These are phyloP conservation scores for Sebastes fasciatus DNA, from an alignment of 2,113 vertebrate species.

Conservation along the genomic window DNA sequence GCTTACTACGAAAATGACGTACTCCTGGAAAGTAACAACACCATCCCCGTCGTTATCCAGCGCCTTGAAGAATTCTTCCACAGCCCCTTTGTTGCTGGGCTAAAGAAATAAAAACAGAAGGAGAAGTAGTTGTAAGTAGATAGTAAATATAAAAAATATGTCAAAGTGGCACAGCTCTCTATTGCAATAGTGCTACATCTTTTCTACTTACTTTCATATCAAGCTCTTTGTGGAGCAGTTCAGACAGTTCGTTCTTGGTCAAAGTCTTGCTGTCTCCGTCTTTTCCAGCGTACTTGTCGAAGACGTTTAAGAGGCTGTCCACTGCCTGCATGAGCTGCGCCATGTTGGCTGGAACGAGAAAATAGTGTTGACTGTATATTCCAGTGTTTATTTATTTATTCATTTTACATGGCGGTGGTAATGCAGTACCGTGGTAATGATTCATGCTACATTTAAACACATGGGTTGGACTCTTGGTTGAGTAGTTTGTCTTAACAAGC, in stretches of 20 bases:
- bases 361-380: neutral
- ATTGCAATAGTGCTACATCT: no score
- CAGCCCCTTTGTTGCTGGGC: accelerated
- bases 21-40: neutral
- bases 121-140: neutral
- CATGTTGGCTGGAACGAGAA: slow-evolving; percentile 48
- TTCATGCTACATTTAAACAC: no score
- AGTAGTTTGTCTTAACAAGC: no score
- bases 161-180: neutral
- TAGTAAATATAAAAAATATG: neutral
- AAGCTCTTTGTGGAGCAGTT: slow-evolving; percentile 83
- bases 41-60: neutral
- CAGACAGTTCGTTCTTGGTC: slow-evolving; percentile 87
- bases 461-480: no score
- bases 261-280: slow-evolving; percentile 86
- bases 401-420: no score
- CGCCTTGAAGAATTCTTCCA: neutral
- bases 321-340: slow-evolving; percentile 78
- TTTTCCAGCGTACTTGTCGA: slow-evolving; percentile 88
- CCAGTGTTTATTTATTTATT: neutral
- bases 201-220: slow-evolving; percentile 74
- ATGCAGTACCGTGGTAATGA: no score
- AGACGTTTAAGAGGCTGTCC: slow-evolving; percentile 79
- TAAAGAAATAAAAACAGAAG: slow-evolving; percentile 3
- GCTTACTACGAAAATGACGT: neutral